Evolutionary conservation across 2,888 invertebrate genomes (phyloP).

Genomic region (Chymomyza caudatula): DNA sequence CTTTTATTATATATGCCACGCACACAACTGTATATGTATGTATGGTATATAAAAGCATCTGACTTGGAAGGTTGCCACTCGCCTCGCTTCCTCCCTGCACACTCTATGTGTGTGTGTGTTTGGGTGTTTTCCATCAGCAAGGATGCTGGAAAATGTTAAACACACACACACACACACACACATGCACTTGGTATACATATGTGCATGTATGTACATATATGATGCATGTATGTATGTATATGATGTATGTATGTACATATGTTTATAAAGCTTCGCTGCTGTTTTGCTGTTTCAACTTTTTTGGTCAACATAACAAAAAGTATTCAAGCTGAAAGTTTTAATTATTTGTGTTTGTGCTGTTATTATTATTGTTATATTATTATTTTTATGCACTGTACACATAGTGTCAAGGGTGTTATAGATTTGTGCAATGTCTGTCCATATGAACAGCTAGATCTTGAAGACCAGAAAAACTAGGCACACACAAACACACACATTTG

Average conservation of each 20-base stretch:
- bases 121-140: not conserved
- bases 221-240: not conserved
- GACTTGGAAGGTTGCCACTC: conserved; percentile 9
- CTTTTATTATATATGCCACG: conserved; percentile 13
- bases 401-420: no score
- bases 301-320: conserved; percentile 14
- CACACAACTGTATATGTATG: not conserved
- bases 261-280: not conserved
- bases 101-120: not conserved
- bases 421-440: no score
- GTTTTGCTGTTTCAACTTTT: conserved; percentile 6
- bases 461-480: no score
- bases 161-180: not conserved
- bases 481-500: no score
- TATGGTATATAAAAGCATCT: conserved; percentile 5
- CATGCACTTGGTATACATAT: no score
- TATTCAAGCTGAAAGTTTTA: conserved; percentile 51
- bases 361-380: conserved; percentile 21
- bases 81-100: not conserved
- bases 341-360: conserved; percentile 42
- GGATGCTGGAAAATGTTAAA: not conserved
- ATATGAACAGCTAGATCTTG: no score
- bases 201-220: not conserved
- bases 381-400: no score
- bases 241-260: not conserved